These are phyloP conservation scores for Trissolcus japonicus DNA, from an alignment of 2,888 invertebrate species.

Conservation along the genomic window DNA sequence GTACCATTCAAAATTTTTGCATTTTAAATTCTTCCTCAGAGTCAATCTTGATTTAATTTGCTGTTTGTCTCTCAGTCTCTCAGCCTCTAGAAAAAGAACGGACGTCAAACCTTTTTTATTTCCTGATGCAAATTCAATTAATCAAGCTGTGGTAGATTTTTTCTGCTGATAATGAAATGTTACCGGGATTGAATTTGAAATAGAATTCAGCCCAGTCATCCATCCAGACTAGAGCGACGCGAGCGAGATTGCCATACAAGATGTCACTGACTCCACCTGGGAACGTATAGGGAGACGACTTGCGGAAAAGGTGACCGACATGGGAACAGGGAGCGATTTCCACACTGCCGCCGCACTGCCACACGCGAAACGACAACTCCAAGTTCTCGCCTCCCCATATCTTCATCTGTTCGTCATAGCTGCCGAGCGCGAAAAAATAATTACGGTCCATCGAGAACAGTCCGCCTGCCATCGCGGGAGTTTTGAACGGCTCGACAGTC, in stretches of 20 bases:
- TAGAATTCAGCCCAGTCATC: constrained; percentile 97
- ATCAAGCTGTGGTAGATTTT: neutral
- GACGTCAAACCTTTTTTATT: constrained; percentile 9
- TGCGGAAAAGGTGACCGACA: constrained; percentile 94
- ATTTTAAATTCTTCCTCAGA: constrained; percentile 84
- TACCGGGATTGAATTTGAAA: constrained; percentile 87
- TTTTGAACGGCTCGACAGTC: constrained; percentile 83
- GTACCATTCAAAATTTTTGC: constrained; percentile 95
- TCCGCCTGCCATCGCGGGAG: constrained; percentile 96
- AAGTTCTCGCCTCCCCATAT: constrained; percentile 99
- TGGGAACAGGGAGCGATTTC: constrained; percentile 95
- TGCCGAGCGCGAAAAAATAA: constrained; percentile 91
- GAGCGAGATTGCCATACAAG: constrained; percentile 92
- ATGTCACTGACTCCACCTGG: constrained; percentile 93
- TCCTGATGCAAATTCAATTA: neutral
- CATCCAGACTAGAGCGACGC: constrained; percentile 98
- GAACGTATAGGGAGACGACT: constrained; percentile 96
- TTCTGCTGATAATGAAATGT: neutral
- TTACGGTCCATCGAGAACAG: constrained; percentile 91
- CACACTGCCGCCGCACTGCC: constrained; percentile 95
- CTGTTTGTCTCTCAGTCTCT: constrained; percentile 80
- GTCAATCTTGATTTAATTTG: constrained; percentile 81
- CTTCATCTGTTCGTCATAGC: constrained; percentile 84
- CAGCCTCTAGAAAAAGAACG: constrained; percentile 77
- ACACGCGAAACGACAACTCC: constrained; percentile 96